Evolutionary conservation across 2,888 invertebrate species (phyloP), one percentile per base, ranked within the genome.

Genomic region (Rhagonycha fulva): DNA sequence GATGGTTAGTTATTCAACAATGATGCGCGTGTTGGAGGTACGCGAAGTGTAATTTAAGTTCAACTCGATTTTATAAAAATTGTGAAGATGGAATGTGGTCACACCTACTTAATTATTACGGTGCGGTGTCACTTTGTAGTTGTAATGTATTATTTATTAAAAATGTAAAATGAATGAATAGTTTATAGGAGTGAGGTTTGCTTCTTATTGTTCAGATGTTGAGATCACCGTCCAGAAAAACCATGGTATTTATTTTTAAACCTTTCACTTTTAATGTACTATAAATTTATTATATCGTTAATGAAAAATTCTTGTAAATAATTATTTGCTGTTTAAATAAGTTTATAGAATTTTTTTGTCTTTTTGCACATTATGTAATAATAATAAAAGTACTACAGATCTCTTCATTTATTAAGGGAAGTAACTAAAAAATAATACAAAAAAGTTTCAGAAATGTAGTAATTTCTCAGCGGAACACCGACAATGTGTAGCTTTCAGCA

Each of bases 61-160:
- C 47, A 47, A n/a, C 47, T 47, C 47, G 47, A 66, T 62, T 67
- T 68, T 75, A 70, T 71, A 72, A 68, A 26, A 66, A 66, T 32
- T 68, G 30, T 68, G 28, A 72, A 70, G 28, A 62, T 66, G 76
- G 76, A 72, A 76, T 76, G 76, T 70, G 60, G 76, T 76, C 76
- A 70, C 76, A 72, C 76, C 76, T 76, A 67, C 72, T 76, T 72
- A 76, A 76, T 72, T 70, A 66, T 66, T 61, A 72, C 72, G 68
- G 66, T 67, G 32, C 72, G 67, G 72, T 47, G 62, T 72, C 71
- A 71, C 72, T 76, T 76, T 76, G 72, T 72, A 69, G 72, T 72
- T 66, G 23, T 66, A 66, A 66, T 66, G n/a, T 7, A 12, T 66
- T 66, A 66, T 66, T 66, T 66, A 66, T 66, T 66, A 66, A n/a